These are phyloP conservation scores for Ammodytes marinus DNA, from an alignment of 2,113 vertebrate genomes.

Conservation along the genomic window DNA sequence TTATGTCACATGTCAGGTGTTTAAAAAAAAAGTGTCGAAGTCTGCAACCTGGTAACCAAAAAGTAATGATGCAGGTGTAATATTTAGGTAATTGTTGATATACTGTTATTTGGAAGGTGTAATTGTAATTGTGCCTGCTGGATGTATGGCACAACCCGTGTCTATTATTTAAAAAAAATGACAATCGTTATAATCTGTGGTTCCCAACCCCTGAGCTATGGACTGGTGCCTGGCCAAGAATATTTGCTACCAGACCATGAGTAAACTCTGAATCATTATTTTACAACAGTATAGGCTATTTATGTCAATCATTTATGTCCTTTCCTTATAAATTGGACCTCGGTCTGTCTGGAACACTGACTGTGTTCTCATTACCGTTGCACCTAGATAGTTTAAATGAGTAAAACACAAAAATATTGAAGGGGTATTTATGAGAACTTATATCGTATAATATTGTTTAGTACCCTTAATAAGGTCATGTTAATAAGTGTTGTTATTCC, in stretches of 20 bases:
- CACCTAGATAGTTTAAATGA: no score
- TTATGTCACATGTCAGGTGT: not conserved
- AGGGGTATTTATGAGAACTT: not conserved
- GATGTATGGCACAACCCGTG: not conserved
- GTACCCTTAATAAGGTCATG: not conserved
- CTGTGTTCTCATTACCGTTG: not conserved
- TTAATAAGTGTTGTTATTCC: not conserved
- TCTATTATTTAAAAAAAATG: not conserved
- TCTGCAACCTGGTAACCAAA: not conserved
- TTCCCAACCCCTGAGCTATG: not conserved
- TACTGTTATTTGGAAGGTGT: not conserved
- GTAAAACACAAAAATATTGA: not conserved
- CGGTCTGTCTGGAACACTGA: not conserved
- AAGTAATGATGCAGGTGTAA: not conserved
- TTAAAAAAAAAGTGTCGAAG: not conserved
- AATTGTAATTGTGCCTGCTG: conserved; percentile 1
- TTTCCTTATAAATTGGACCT: not conserved
- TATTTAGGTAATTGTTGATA: not conserved
- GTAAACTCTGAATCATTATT: not conserved
- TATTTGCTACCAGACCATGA: not conserved
- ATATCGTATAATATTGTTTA: not conserved
- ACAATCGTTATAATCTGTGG: not conserved
- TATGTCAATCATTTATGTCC: not conserved
- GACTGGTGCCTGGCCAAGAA: not conserved
- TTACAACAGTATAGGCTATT: not conserved